Conservation (phyloP, 2,797 vertebrate genomes). For the Lophura swinhoii region DNA sequence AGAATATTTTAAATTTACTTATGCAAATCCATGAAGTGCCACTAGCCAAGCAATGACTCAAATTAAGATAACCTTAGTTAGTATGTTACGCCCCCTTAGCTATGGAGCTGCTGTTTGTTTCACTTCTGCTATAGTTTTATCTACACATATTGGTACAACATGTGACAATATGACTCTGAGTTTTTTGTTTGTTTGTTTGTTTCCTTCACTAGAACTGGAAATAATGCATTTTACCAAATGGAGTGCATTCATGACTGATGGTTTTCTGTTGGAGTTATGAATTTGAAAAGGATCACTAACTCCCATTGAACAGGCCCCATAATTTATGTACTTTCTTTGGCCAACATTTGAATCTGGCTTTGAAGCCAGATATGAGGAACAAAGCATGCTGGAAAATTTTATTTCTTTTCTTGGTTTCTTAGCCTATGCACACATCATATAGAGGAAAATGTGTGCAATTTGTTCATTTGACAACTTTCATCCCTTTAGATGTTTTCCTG, state of each 20-base stretch:
- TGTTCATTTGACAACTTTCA: constrained; percentile 42
- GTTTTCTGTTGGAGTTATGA: constrained; percentile 47
- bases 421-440: background rate
- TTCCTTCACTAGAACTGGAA: constrained; percentile 20
- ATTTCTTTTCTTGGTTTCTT: constrained; percentile 30
- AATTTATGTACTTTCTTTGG: constrained; percentile 71
- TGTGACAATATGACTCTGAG: background rate
- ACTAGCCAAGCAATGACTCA: background rate
- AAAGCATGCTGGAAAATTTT: constrained; percentile 32
- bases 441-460: constrained; percentile 13
- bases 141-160: rapidly evolving
- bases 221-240: constrained; percentile 27
- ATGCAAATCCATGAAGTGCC: background rate
- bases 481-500: constrained; percentile 23
- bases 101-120: background rate
- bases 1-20: constrained; percentile 37
- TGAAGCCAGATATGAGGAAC: constrained; percentile 44
- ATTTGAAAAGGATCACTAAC: constrained; percentile 51
- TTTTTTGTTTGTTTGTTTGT: background rate
- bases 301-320: constrained; percentile 42
- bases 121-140: background rate
- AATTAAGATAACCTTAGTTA: background rate
- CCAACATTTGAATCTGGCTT: constrained; percentile 20
- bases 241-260: constrained; percentile 24
- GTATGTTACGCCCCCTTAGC: background rate